Evolutionary conservation across 2,888 invertebrate species (phyloP).

Genomic region (Linyphia triangularis): DNA sequence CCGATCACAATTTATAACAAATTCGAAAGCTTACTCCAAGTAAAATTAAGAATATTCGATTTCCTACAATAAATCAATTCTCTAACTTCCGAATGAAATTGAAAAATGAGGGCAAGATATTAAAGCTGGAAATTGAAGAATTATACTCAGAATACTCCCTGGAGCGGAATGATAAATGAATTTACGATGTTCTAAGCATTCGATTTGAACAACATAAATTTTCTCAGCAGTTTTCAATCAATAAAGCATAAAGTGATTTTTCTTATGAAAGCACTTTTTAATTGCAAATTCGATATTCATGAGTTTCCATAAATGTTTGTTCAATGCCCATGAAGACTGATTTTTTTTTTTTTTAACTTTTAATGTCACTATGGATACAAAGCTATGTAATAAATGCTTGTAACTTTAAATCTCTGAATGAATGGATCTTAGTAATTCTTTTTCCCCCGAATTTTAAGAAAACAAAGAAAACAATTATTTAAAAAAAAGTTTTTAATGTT

Average conservation of each 20-base stretch:
- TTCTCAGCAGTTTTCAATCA: not conserved
- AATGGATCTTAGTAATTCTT: too few species aligned
- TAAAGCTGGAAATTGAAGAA: not conserved
- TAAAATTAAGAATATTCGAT: not conserved
- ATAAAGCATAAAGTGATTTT: not conserved
- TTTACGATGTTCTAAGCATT: not conserved
- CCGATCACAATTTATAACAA: too few species aligned
- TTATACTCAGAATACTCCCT: not conserved
- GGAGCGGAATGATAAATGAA: not conserved
- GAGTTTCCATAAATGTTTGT: too few species aligned
- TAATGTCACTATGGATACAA: too few species aligned
- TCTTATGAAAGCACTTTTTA: not conserved
- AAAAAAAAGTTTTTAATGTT: too few species aligned
- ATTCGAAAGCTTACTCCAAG: not conserved
- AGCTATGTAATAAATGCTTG: too few species aligned
- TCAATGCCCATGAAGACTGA: too few species aligned
- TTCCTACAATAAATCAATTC: not conserved
- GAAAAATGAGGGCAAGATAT: not conserved
- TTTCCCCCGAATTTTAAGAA: too few species aligned
- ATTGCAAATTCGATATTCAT: not conserved
- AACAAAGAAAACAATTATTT: too few species aligned
- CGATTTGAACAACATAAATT: not conserved
- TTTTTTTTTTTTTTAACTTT: too few species aligned
- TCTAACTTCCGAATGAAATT: not conserved
- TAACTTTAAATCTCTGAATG: too few species aligned